A percentile compares a stretch with the other conserved stretches of the same genome.
These are phyloP conservation scores for Drosophila orosa DNA, from an alignment of 1,140 invertebrate species.

Conservation along the genomic window DNA sequence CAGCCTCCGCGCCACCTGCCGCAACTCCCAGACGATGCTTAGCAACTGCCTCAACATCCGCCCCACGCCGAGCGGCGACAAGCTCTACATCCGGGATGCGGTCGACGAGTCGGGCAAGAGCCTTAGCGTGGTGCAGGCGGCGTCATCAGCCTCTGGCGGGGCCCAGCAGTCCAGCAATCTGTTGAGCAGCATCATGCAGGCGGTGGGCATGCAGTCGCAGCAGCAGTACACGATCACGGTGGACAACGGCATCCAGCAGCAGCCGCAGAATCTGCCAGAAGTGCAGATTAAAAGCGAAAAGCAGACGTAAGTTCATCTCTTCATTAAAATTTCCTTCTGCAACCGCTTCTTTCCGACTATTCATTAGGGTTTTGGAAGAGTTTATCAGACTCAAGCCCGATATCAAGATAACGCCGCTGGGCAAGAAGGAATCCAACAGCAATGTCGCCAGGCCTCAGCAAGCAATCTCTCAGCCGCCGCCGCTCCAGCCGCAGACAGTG, in stretches of 20 bases:
- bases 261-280: slow-evolving; percentile 61
- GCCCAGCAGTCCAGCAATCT: slow-evolving; percentile 62
- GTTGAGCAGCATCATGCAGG: slow-evolving; percentile 79
- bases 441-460: slow-evolving; percentile 11
- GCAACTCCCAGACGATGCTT: slow-evolving; percentile 88
- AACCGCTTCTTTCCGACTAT: background rate
- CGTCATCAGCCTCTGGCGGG: background rate
- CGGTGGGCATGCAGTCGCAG: slow-evolving; percentile 73
- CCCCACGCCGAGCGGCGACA: slow-evolving; percentile 87
- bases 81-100: slow-evolving; percentile 87
- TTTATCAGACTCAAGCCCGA: slow-evolving; percentile 84
- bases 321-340: background rate
- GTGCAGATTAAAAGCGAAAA: slow-evolving; percentile 66
- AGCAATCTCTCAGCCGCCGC: slow-evolving; percentile 19
- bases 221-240: slow-evolving; percentile 84
- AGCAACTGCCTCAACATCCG: slow-evolving; percentile 88
- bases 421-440: slow-evolving; percentile 56
- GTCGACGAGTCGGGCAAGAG: slow-evolving; percentile 68
- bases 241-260: slow-evolving; percentile 84
- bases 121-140: slow-evolving; percentile 56
- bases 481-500: slow-evolving; percentile 42
- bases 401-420: slow-evolving; percentile 84
- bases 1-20: slow-evolving; percentile 88
- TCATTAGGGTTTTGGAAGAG: slow-evolving; percentile 83
- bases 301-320: slow-evolving; percentile 42